Conservation (phyloP, 2,113 vertebrate genomes). For the Parus major region DNA sequence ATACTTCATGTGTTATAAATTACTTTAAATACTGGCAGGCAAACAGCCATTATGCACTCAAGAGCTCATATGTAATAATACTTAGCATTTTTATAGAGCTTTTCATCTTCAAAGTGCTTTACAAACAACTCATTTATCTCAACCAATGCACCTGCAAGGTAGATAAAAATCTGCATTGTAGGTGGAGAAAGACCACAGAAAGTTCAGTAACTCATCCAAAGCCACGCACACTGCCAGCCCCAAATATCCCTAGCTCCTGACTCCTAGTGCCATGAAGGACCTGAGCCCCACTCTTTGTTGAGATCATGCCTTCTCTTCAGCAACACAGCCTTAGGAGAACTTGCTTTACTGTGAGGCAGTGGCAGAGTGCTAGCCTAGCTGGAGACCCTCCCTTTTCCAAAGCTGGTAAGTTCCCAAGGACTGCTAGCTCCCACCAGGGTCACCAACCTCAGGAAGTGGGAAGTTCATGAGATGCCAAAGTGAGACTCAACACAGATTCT, state of each 20-base stretch:
- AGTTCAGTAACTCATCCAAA: neutral
- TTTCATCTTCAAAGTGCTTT: slow-evolving; percentile 61
- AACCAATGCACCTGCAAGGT: slow-evolving; percentile 26
- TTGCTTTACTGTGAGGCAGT: accelerated
- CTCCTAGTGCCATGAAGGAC: neutral
- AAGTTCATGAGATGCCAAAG: neutral
- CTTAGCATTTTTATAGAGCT: slow-evolving; percentile 64
- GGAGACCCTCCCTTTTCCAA: neutral
- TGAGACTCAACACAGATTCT: accelerated
- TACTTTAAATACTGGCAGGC: slow-evolving; percentile 30
- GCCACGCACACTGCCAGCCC: neutral
- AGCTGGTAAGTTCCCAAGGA: neutral
- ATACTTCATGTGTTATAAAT: slow-evolving; percentile 3
- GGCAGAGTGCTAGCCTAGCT: neutral
- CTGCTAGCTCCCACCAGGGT: neutral
- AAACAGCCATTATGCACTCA: slow-evolving; percentile 55
- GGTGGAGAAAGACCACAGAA: neutral
- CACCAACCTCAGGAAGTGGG: accelerated
- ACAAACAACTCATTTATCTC: slow-evolving; percentile 65
- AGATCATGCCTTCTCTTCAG: neutral
- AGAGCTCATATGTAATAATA: slow-evolving; percentile 47
- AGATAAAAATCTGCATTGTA: slow-evolving; percentile 13
- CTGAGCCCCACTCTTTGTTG: neutral
- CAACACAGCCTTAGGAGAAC: neutral
- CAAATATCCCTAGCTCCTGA: neutral